A percentile compares a stretch with the other conserved stretches of the same genome.
phyloP scores from a whole-genome alignment of 92 coral and sea anemone species.

The Palythoa heliodiscus region DNA sequence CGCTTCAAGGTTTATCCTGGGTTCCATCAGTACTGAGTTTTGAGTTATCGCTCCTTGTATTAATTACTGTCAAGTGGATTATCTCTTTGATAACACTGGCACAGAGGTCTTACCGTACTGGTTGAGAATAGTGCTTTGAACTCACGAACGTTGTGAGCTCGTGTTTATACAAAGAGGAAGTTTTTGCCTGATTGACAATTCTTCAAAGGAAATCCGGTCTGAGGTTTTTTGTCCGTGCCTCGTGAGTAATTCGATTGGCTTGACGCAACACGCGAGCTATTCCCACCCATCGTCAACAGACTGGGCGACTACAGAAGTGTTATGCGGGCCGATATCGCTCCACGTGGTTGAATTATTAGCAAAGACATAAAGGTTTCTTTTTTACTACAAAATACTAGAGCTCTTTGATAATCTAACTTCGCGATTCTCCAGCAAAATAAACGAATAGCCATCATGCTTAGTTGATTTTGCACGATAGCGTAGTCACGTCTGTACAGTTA shows the following conservation, averaged over 20 bases:
- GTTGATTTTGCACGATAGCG: too few species aligned
- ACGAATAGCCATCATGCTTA: too few species aligned
- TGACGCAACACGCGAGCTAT: constrained; percentile 11
- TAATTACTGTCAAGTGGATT: constrained; percentile 54
- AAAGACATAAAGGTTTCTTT: background rate
- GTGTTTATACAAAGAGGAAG: constrained; percentile 79
- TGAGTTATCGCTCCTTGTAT: background rate
- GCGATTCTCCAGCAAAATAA: too few species aligned
- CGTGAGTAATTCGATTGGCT: constrained; percentile 17
- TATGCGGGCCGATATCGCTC: constrained; percentile 2
- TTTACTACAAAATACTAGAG: background rate
- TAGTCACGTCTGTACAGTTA: too few species aligned
- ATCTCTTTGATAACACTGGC: constrained; percentile 40
- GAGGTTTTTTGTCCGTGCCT: constrained; percentile 76
- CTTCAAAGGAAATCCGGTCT: constrained; percentile 82
- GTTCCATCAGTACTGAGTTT: background rate
- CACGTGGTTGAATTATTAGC: background rate
- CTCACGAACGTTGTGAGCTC: constrained; percentile 59
- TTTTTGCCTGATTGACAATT: constrained; percentile 54
- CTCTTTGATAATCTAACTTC: too few species aligned
- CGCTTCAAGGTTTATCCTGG: constrained; percentile 18
- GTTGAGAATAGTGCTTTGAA: constrained; percentile 74
- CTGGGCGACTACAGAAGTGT: constrained; percentile 5
- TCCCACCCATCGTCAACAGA: background rate
- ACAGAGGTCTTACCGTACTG: constrained; percentile 53